A percentile compares a stretch with the other conserved stretches of the same genome.
These are phyloP conservation scores for Aplocera efformata DNA, from an alignment of 2,888 invertebrate genomes.

Conservation along the genomic window DNA sequence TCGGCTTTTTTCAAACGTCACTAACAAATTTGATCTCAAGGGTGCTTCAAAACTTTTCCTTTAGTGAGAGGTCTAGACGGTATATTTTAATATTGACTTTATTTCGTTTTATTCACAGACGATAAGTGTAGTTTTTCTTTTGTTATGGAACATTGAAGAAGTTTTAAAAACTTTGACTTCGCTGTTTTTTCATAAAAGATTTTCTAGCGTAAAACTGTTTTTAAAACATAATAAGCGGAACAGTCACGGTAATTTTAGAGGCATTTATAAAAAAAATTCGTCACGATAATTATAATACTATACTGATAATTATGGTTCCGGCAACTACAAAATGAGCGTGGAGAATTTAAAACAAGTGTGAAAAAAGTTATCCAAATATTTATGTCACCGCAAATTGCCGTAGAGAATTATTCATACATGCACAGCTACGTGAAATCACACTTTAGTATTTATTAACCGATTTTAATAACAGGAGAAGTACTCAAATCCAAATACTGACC, in stretches of 20 bases:
- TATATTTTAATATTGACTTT: conserved; percentile 44
- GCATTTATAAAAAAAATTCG: conserved; percentile 53
- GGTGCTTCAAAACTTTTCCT: conserved; percentile 58
- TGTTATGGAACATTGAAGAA: not conserved
- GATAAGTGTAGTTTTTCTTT: conserved; percentile 14
- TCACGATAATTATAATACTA: conserved; percentile 44
- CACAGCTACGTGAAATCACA: too few relatives aligned
- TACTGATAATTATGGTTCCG: conserved; percentile 24
- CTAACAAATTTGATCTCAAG: conserved; percentile 67
- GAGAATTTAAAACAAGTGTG: not conserved
- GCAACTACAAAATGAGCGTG: conserved; percentile 5
- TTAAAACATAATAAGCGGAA: conserved; percentile 37
- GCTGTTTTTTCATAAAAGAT: not conserved
- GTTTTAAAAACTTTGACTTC: not conserved
- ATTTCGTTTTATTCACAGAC: conserved; percentile 15
- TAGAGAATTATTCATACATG: not conserved
- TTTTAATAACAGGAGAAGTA: too few relatives aligned
- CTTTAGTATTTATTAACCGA: too few relatives aligned
- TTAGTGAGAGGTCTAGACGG: conserved; percentile 59
- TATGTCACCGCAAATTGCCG: conserved; percentile 1
- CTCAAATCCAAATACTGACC: too few relatives aligned
- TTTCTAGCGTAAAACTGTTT: conserved; percentile 14
- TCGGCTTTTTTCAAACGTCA: conserved; percentile 64
- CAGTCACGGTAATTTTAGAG: conserved; percentile 58
- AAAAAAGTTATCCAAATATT: too few relatives aligned